Conservation (phyloP, 2,888 invertebrate species). For the Yponomeuta malinellus region DNA sequence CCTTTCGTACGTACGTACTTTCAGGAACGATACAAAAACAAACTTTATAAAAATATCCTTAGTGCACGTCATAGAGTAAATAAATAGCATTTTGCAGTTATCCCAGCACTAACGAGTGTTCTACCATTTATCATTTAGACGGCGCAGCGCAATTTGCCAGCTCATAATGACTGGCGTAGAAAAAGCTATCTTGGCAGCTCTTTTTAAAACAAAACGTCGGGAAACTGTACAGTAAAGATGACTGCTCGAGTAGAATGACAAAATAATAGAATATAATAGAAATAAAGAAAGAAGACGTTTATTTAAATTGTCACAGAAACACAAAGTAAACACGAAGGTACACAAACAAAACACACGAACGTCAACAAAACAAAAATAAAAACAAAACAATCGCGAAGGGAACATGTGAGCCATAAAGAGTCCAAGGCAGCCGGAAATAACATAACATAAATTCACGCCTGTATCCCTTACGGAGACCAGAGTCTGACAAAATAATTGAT, state of each 20-base stretch:
- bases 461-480: too few relatives aligned
- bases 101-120: constrained; percentile 11
- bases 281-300: too few relatives aligned
- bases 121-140: constrained; percentile 9
- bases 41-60: background rate
- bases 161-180: constrained; percentile 12
- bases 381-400: too few relatives aligned
- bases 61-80: background rate
- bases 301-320: too few relatives aligned
- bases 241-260: background rate
- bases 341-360: too few relatives aligned
- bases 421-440: too few relatives aligned
- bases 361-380: too few relatives aligned
- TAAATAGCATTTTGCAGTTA: constrained; percentile 5
- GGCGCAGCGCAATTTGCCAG: constrained; percentile 10
- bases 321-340: too few relatives aligned
- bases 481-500: too few relatives aligned
- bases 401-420: too few relatives aligned
- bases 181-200: constrained; percentile 5
- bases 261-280: background rate
- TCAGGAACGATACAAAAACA: background rate
- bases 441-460: too few relatives aligned
- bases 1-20: too few relatives aligned
- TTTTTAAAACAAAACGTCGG: constrained; percentile 5
- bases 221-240: background rate